Evolutionary conservation across 2,888 invertebrate genomes (phyloP).

Genomic region (Aelia acuminata): DNA sequence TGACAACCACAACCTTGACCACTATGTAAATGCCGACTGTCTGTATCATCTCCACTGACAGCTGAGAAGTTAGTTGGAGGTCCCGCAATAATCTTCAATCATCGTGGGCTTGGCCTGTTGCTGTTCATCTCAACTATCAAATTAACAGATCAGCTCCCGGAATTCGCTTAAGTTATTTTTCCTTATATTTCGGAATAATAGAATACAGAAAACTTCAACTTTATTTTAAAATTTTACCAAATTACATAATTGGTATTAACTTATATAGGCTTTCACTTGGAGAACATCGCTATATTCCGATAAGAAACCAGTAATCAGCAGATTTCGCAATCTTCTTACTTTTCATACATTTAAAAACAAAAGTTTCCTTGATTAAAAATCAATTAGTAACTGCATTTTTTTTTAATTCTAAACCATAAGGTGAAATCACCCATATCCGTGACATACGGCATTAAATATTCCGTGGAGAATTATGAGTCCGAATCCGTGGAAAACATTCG

Average conservation of each 20-base stretch:
- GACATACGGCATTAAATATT: too few species aligned
- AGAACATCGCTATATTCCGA: too few species aligned
- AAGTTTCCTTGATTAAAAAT: too few species aligned
- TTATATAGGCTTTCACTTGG: too few species aligned
- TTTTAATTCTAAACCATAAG: too few species aligned
- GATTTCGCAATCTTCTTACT: too few species aligned
- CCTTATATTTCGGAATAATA: background rate
- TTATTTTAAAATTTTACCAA: background rate
- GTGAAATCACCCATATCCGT: too few species aligned
- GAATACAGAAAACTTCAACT: background rate
- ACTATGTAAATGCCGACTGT: slow-evolving; percentile 1
- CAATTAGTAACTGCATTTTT: too few species aligned
- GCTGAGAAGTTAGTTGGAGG: background rate
- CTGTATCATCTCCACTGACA: slow-evolving; percentile 1
- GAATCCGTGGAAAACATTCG: too few species aligned
- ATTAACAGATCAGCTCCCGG: background rate
- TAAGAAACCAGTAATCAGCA: too few species aligned
- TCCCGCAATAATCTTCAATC: background rate
- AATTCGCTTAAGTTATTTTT: background rate
- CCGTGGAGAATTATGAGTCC: too few species aligned
- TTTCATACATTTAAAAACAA: too few species aligned
- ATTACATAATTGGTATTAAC: background rate
- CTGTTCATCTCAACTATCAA: background rate
- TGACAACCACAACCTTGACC: slow-evolving; percentile 21
- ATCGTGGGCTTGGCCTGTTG: background rate